A percentile compares a stretch with the other conserved stretches of the same genome.
Conservation (phyloP, 1,140 invertebrate genomes). For the Nasonia giraulti region DNA sequence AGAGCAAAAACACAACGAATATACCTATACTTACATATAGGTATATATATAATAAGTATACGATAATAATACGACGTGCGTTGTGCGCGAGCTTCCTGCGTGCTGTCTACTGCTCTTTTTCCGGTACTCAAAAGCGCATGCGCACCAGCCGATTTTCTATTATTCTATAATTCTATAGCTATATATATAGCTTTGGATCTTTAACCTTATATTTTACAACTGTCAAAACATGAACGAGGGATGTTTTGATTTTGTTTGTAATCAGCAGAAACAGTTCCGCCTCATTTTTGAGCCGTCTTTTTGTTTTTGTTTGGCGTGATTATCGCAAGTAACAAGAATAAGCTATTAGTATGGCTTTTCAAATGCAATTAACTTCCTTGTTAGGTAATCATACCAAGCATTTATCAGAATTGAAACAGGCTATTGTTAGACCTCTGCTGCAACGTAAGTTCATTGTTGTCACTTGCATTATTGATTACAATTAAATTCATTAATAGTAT, state of each 20-base stretch:
- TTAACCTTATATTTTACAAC: no score
- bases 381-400: conserved; percentile 65
- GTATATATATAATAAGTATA: no score
- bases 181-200: not conserved
- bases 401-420: conserved; percentile 65
- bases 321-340: not conserved
- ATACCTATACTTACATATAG: not conserved
- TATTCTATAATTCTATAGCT: not conserved
- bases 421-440: conserved; percentile 64
- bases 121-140: not conserved
- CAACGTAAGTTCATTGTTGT: conserved; percentile 62
- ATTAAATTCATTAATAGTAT: conserved; percentile 27
- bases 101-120: not conserved
- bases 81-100: not conserved
- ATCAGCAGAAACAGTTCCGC: not conserved
- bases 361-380: conserved; percentile 59
- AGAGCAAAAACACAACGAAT: no score
- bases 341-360: conserved; percentile 55
- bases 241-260: not conserved
- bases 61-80: no score
- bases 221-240: not conserved
- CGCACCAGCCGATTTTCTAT: not conserved
- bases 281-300: not conserved
- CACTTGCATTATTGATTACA: conserved; percentile 16
- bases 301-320: not conserved